phyloP scores from a whole-genome alignment of 1,140 invertebrate species.

The Nymphalis io region DNA sequence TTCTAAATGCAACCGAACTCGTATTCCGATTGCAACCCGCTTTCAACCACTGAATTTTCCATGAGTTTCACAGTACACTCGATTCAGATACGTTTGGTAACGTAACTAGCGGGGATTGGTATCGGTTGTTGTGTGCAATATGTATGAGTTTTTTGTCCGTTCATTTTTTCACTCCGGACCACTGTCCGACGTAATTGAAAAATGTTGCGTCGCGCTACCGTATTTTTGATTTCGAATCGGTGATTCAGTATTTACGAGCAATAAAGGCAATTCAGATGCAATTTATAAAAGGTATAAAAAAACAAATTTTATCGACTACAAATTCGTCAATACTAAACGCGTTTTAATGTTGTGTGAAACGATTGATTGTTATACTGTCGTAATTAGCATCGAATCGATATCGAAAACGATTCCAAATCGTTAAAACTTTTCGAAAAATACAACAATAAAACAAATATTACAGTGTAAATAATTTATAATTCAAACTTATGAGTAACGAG shows the following conservation, averaged over 20 bases:
- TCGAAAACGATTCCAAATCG: not conserved
- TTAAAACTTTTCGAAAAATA: not conserved
- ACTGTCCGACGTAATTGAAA: conserved; percentile 63
- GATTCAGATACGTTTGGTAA: conserved; percentile 50
- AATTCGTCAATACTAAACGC: conserved; percentile 26
- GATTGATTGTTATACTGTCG: conserved; percentile 14
- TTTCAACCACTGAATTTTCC: conserved; percentile 65
- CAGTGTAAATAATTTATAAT: conserved; percentile 24
- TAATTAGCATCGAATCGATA: conserved; percentile 10
- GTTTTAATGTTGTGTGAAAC: conserved; percentile 20
- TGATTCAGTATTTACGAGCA: conserved; percentile 41
- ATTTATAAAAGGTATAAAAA: conserved; percentile 9
- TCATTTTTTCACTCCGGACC: conserved; percentile 58
- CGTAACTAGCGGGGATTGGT: conserved; percentile 65
- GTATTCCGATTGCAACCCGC: conserved; percentile 61
- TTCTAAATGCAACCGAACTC: conserved; percentile 57
- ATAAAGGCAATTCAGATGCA: conserved; percentile 38
- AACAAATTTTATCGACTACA: conserved; percentile 22
- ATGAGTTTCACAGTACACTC: conserved; percentile 50
- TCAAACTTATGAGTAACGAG: conserved; percentile 26
- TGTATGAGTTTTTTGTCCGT: conserved; percentile 69
- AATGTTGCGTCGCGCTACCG: conserved; percentile 47
- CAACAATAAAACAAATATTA: not conserved
- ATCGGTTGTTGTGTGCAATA: conserved; percentile 64
- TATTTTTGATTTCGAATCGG: conserved; percentile 36